Evolutionary conservation across 2,113 vertebrate genomes (phyloP).

Genomic region (Mixornis gularis): DNA sequence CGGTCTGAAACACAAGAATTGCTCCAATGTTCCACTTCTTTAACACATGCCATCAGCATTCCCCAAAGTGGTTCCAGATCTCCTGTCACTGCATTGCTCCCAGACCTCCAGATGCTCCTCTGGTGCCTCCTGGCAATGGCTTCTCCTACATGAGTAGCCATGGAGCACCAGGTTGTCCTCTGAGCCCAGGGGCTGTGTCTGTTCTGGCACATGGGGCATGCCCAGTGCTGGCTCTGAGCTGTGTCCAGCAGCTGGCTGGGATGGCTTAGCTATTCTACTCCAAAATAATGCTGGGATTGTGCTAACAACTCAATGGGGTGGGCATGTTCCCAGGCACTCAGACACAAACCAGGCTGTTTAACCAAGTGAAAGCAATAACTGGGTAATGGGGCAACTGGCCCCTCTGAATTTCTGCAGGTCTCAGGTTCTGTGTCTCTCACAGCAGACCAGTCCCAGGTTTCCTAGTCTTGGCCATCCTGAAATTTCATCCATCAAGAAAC

Average conservation of each 20-base stretch:
- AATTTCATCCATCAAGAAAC: not conserved
- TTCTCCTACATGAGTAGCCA: not conserved
- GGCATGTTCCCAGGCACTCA: not conserved
- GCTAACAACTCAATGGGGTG: not conserved
- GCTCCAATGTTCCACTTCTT: not conserved
- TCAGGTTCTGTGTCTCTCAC: not conserved
- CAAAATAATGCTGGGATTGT: not conserved
- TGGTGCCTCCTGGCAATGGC: rapidly evolving
- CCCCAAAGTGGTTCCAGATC: rapidly evolving
- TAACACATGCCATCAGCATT: rapidly evolving
- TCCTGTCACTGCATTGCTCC: not conserved
- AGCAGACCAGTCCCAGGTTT: not conserved
- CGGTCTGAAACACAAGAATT: not conserved
- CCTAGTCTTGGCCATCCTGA: not conserved
- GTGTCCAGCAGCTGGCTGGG: not conserved
- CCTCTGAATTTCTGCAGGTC: not conserved
- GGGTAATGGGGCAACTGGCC: not conserved
- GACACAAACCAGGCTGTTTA: not conserved
- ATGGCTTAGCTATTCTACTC: not conserved
- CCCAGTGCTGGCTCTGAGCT: not conserved
- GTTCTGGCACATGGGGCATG: not conserved
- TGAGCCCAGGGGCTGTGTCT: not conserved
- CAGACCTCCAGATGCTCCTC: not conserved
- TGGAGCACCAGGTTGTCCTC: not conserved
- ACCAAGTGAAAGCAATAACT: rapidly evolving